A percentile compares a stretch with the other conserved stretches of the same genome.
phyloP scores from a whole-genome alignment of 2,888 invertebrate species.

The Dynastes maya region DNA sequence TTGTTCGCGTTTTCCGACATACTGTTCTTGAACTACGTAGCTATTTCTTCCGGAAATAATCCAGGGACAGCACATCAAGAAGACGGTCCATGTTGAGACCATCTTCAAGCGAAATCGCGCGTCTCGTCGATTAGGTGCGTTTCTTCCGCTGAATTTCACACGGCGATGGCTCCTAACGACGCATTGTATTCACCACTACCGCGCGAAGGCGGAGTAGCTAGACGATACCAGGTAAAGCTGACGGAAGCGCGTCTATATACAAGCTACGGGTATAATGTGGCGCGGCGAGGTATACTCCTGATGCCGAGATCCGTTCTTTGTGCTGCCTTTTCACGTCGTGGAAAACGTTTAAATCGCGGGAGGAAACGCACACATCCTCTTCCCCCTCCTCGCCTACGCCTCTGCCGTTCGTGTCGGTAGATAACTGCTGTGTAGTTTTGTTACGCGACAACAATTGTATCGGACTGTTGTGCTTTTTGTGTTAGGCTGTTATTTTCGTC shows the following conservation, averaged over 20 bases:
- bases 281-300: not conserved
- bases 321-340: conserved; percentile 4
- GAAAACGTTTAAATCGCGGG: conserved; percentile 13
- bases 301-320: conserved; percentile 20
- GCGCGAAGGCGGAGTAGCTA: too few relatives aligned
- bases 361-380: conserved; percentile 7
- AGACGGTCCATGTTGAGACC: too few relatives aligned
- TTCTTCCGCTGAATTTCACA: conserved; percentile 55
- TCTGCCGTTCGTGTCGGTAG: not conserved
- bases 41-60: too few relatives aligned
- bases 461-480: not conserved
- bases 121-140: conserved; percentile 54
- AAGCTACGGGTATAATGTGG: conserved; percentile 1
- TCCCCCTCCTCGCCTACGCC: not conserved
- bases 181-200: conserved; percentile 44
- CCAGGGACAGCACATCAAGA: too few relatives aligned
- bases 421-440: conserved; percentile 20
- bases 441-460: not conserved
- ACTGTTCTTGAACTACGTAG: too few relatives aligned
- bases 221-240: not conserved
- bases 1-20: too few relatives aligned
- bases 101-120: conserved; percentile 28
- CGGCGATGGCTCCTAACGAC: conserved; percentile 51
- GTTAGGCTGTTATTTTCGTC: not conserved
- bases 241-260: conserved; percentile 14